These are phyloP conservation scores for Vombatus ursinus DNA, from an alignment of 2,113 vertebrate species.

Conservation along the genomic window DNA sequence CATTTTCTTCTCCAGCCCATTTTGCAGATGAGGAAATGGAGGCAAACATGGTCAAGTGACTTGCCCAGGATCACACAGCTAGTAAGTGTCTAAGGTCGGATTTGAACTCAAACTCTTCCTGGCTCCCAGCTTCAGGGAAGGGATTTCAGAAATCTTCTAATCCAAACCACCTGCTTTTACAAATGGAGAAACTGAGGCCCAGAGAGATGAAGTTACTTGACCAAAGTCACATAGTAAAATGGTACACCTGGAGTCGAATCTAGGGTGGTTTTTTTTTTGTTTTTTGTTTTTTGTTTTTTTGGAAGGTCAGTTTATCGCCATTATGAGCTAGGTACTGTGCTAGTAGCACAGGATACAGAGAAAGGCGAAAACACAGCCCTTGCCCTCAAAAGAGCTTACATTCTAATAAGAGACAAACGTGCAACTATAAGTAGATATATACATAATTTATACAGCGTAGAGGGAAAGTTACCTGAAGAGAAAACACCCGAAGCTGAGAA, in stretches of 20 bases:
- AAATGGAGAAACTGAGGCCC: background rate
- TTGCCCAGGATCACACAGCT: background rate
- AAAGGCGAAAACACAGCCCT: too few species aligned
- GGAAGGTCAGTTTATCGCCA: background rate
- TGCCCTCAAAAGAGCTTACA: background rate
- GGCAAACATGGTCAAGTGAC: too few species aligned
- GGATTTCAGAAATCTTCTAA: background rate
- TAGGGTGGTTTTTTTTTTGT: background rate
- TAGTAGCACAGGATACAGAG: too few species aligned
- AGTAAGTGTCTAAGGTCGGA: background rate
- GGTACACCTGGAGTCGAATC: background rate
- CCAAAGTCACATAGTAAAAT: background rate
- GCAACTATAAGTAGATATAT: background rate
- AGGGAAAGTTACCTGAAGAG: background rate
- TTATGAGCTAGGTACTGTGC: background rate
- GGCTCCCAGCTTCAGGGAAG: background rate
- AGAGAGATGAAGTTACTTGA: background rate
- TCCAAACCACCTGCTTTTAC: background rate
- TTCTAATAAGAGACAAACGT: background rate
- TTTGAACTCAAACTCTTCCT: background rate
- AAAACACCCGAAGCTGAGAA: background rate
- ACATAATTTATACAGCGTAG: background rate
- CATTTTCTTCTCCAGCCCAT: background rate
- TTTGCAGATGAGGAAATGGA: background rate
- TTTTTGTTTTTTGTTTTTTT: background rate